Evolutionary conservation across 2,888 invertebrate genomes (phyloP).

Genomic region (Diadegma fenestrale): DNA sequence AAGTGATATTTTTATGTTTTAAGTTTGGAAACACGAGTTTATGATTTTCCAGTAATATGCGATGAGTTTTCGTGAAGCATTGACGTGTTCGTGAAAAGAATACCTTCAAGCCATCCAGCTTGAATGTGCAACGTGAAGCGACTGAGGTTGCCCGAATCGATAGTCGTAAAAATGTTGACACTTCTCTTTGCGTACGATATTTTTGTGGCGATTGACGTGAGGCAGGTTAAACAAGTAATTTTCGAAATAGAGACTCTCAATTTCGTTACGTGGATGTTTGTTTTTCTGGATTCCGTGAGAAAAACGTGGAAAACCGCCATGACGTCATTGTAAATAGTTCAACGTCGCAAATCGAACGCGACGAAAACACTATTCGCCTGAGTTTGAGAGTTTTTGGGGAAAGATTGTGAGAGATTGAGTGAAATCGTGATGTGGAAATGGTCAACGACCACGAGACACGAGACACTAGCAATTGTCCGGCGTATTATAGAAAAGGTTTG

Average conservation of each 20-base stretch:
- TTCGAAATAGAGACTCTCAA: not conserved
- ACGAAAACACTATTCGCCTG: not conserved
- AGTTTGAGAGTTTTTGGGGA: not conserved
- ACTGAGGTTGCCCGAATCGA: not conserved
- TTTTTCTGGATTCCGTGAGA: not conserved
- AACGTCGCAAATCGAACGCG: not conserved
- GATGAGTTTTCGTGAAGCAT: not conserved
- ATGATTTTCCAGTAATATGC: too few relatives aligned
- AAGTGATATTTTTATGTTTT: too few relatives aligned
- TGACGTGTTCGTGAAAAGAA: not conserved
- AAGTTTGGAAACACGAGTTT: too few relatives aligned
- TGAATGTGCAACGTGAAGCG: slow-evolving; percentile 35
- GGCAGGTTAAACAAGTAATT: slow-evolving; percentile 37
- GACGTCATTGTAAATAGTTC: not conserved
- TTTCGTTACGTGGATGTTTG: not conserved
- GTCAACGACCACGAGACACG: slow-evolving; percentile 13
- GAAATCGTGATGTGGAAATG: slow-evolving; percentile 58
- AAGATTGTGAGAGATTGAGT: not conserved
- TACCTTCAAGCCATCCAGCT: not conserved
- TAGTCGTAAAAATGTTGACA: not conserved
- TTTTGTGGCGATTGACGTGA: not conserved
- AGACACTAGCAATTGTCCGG: slow-evolving; percentile 27
- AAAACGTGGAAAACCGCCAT: not conserved
- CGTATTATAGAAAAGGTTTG: slow-evolving; percentile 20
- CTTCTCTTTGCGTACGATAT: not conserved